Base-by-base conservation (phyloP, 2,113 vertebrate species). In the Calidris pygmaea region DNA sequence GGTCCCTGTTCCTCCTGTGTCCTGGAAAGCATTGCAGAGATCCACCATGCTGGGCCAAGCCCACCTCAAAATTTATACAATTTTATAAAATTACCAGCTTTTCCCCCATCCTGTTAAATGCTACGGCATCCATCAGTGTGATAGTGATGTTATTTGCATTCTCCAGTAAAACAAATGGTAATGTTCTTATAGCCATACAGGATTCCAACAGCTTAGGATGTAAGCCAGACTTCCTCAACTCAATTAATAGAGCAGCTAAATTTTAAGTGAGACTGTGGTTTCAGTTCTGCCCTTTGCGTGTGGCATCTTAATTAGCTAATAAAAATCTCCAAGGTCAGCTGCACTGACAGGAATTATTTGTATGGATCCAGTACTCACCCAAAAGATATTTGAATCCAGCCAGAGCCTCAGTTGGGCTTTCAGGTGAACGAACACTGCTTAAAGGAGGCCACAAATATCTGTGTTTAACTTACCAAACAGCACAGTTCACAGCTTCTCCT, bases 81-180 rank as follows among this genome's bases (percentile, higher is more conserved):
- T 89, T 48, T 72, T 73, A 73, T 81, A 85, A 82, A 84, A 91
- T 81, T 60, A 80, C 39, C 47, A 78, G 52, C 23, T 94, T 89
- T 84, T 3, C 14, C n/a, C 67, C 76, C 16, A 60, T 52, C 56
- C 67, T 89, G 52, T 58, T 92, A 39, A 15, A 48, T 15, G 30
- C n/a, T 72, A 59, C 73, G 67, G 48, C 23, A 78, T 85, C 58
- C 30, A 24, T 87, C 89, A 75, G 39, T 47, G 48, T 75, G 71
- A 65, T 12, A 72, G 16, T 89, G 85, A 91, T 58, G 67, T 65
- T 89, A 79, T 87, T 90, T 93, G 77, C 78, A 55, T 93, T 95
- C 66, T 48, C 60, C 9, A 5, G 19, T 70, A 87, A 90, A 96
- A 93, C 1, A 1, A 87, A 62, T 41, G 23, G 43, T 43, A 89